phyloP scores from a whole-genome alignment of 1,140 invertebrate species.

The Eciton burchellii region DNA sequence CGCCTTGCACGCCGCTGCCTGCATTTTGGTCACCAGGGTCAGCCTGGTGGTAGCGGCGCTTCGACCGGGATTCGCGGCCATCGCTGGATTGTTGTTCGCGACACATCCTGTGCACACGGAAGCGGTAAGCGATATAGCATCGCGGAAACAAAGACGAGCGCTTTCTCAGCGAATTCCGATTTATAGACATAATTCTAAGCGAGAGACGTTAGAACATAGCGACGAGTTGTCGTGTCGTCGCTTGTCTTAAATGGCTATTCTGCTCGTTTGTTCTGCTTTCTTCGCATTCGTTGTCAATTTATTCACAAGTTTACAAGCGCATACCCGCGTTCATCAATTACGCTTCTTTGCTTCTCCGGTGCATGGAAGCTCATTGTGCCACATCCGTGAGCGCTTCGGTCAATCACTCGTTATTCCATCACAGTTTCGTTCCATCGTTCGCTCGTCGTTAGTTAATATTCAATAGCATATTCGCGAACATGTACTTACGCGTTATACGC shows the following conservation, averaged over 20 bases:
- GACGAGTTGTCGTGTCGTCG: no score
- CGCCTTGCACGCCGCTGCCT: constrained; percentile 90
- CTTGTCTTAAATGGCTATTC: no score
- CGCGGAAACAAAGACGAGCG: background rate
- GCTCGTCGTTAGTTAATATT: constrained; percentile 38
- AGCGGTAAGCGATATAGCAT: constrained; percentile 88
- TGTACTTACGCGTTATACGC: constrained; percentile 43
- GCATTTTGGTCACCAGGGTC: constrained; percentile 89
- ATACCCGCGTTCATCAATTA: no score
- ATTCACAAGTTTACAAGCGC: no score
- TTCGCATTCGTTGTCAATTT: no score
- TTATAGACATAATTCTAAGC: background rate
- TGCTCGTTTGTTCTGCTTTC: no score
- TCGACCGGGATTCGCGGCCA: constrained; percentile 88
- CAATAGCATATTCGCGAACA: constrained; percentile 53
- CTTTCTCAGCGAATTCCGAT: background rate
- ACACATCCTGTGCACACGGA: constrained; percentile 96
- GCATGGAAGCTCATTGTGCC: no score
- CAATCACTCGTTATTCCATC: background rate
- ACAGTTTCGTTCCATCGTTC: background rate
- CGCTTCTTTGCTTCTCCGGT: no score
- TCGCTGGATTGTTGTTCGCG: constrained; percentile 92
- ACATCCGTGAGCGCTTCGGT: background rate
- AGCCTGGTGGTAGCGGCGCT: constrained; percentile 88
- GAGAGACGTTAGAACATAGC: background rate